Conservation (phyloP, 1,140 invertebrate species). For the Sinonovacula constricta region DNA sequence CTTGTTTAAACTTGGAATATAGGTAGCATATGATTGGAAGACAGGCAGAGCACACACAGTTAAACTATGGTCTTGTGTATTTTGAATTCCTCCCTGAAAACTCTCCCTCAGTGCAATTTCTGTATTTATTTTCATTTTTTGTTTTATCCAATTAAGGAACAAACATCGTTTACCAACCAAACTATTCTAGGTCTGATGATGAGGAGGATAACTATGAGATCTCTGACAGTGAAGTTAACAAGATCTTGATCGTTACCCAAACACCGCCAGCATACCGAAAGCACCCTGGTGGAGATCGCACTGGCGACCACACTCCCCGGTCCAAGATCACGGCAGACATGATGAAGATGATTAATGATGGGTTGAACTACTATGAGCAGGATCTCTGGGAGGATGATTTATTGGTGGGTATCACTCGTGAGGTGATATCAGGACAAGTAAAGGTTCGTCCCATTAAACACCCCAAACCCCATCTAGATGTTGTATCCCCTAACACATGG, state of each 20-base stretch:
- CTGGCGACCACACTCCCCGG: constrained; percentile 69
- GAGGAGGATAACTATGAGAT: constrained; percentile 87
- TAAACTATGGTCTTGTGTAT: too few species aligned
- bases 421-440: background rate
- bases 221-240: constrained; percentile 95
- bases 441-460: too few species aligned
- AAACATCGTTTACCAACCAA: too few species aligned
- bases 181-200: constrained; percentile 85
- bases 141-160: too few species aligned
- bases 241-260: constrained; percentile 97
- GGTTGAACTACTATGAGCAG: constrained; percentile 93
- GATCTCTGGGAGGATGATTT: constrained; percentile 67
- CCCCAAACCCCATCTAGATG: too few species aligned
- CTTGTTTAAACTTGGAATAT: too few species aligned
- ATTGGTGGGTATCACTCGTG: constrained; percentile 53
- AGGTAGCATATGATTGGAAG: too few species aligned
- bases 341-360: constrained; percentile 96
- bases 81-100: too few species aligned
- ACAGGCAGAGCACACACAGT: too few species aligned
- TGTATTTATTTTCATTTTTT: too few species aligned
- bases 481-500: too few species aligned
- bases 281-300: constrained; percentile 77
- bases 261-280: constrained; percentile 78
- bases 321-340: constrained; percentile 92
- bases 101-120: too few species aligned